Percentiles rank a stretch among this genome's conserved stretches.
These are phyloP conservation scores for Anas georgica DNA, from an alignment of 2,797 vertebrate genomes.

Conservation along the genomic window DNA sequence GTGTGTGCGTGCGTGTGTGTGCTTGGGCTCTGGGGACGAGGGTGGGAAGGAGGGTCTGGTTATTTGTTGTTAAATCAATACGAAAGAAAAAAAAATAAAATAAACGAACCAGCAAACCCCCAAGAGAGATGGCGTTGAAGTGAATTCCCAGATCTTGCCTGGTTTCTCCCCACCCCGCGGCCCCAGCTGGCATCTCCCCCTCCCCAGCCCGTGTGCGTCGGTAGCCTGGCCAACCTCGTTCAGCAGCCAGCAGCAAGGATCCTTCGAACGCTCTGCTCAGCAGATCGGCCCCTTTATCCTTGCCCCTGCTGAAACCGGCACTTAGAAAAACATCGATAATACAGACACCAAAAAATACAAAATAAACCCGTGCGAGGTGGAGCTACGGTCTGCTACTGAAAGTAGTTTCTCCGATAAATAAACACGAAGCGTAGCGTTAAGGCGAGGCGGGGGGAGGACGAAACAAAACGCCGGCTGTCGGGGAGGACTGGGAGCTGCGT, in stretches of 20 bases:
- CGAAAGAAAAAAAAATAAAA: conserved; percentile 21
- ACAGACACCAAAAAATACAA: neutral
- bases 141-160: conserved; percentile 69
- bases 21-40: conserved; percentile 27
- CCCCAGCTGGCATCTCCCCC: conserved; percentile 35
- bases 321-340: conserved; percentile 5
- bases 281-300: conserved; percentile 52
- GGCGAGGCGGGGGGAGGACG: neutral
- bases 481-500: conserved; percentile 12
- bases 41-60: conserved; percentile 48
- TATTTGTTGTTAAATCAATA: conserved; percentile 74
- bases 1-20: neutral
- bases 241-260: conserved; percentile 25
- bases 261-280: conserved; percentile 58
- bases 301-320: conserved; percentile 43
- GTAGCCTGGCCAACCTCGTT: conserved; percentile 53
- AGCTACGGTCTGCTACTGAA: conserved; percentile 41
- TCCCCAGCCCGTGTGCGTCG: conserved; percentile 56
- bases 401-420: conserved; percentile 59
- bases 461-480: neutral
- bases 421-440: conserved; percentile 6
- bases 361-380: conserved; percentile 33
- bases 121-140: conserved; percentile 14
- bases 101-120: neutral
- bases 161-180: conserved; percentile 53